These are phyloP conservation scores for Tholera decimalis DNA, from an alignment of 2,888 invertebrate genomes.

Conservation along the genomic window DNA sequence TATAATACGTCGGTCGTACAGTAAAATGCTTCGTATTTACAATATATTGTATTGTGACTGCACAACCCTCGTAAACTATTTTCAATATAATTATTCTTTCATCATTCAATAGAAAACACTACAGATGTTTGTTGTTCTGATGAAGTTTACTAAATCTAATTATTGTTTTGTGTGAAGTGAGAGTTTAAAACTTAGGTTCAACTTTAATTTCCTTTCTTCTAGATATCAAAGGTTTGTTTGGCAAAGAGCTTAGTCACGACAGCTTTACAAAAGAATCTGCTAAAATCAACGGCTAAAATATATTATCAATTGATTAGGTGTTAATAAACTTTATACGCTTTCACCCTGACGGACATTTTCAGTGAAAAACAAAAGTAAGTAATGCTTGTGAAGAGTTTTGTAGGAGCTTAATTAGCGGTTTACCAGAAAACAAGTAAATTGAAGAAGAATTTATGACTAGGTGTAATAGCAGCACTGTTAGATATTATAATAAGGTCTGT, in stretches of 20 bases:
- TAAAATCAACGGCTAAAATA: not conserved
- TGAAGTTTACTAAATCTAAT: not conserved
- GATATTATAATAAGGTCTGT: too few relatives aligned
- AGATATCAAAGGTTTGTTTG: too few relatives aligned
- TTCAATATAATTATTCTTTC: too few relatives aligned
- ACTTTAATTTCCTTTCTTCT: not conserved
- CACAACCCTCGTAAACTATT: conserved; percentile 1
- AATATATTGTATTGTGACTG: not conserved
- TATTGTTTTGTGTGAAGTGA: not conserved
- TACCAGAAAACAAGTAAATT: not conserved
- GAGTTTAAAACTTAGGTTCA: not conserved
- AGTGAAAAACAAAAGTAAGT: not conserved
- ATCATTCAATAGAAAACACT: conserved; percentile 1
- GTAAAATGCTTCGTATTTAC: conserved; percentile 16
- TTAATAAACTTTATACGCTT: too few relatives aligned
- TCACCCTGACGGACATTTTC: too few relatives aligned
- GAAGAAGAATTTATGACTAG: not conserved
- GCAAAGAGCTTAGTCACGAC: conserved; percentile 2
- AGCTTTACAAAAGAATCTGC: not conserved
- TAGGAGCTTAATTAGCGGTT: not conserved
- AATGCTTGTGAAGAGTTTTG: not conserved
- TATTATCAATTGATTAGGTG: too few relatives aligned
- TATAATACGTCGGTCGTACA: conserved; percentile 14
- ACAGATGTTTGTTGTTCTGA: not conserved
- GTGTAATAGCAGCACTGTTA: not conserved